Evolutionary conservation across 2,113 vertebrate species (phyloP), one percentile per base, ranked within the genome.

Genomic region (Merops nubicus): DNA sequence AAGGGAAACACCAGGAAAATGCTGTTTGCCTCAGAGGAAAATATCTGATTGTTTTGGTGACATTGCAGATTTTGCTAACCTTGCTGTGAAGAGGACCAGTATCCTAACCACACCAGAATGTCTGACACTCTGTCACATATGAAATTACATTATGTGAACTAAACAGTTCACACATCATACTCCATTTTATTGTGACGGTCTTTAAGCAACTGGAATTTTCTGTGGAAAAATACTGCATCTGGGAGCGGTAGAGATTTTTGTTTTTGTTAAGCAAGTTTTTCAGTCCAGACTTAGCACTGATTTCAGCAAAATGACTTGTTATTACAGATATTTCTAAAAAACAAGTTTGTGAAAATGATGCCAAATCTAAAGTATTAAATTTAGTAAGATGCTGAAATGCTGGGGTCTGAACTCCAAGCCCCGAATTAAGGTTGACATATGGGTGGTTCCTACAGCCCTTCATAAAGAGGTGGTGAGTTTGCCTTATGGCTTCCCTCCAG

Each of bases 271-370:
- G n/a, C 3, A 59, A 34, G 12, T 28, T 65, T 89, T 54, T 42
- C 11, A 56, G 36, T 43, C 26, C 50, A 84, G 26, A 22, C 26
- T 75, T 77, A 23, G 4, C 9, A 64, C 3, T 2, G 11, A 62
- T 9, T 74, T 84, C 70, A 43, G 18, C 14, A 74, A 89, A 78
- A 63, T 42, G 33, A 45, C 72, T 81, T 78, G 16, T 38, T 54
- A 22, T 34, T 57, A 54, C 1, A 14, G 7, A 26, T 13, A 14
- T 91, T 92, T 43, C 42, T 28, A 2, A 64, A 85, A 87, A 60
- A 12, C 0, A 29, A 0, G 12, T 67, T 53, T 15, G 18, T 65
- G 2, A 62, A 69, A 76, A 69, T 43, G 0, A 53, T 20, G 8
- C 33, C 12, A 69, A 73, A 53, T 57, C 7, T 45, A 65, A 80